Evolutionary conservation across 2,797 vertebrate species (phyloP).

Genomic region (Hydrocynus forskahlii): DNA sequence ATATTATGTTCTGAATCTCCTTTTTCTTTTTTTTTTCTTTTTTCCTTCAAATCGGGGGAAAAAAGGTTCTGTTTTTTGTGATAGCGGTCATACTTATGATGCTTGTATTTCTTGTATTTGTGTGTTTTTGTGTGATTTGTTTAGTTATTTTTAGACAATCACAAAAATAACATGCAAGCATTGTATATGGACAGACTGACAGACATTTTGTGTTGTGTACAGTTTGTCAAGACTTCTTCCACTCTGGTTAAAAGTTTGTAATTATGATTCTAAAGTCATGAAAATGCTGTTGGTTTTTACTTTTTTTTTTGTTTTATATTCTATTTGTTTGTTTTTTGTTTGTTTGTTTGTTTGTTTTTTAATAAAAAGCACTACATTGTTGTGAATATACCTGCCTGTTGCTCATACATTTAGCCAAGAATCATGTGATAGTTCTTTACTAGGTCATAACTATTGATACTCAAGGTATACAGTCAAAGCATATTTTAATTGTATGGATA

Average conservation of each 20-base stretch:
- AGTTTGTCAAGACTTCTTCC: conserved; percentile 85
- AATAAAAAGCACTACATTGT: conserved; percentile 88
- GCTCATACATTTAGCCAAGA: conserved; percentile 62
- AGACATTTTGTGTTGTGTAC: conserved; percentile 86
- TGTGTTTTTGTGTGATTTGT: conserved; percentile 84
- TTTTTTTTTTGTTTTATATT: conserved; percentile 84
- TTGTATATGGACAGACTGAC: conserved; percentile 86
- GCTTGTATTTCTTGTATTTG: conserved; percentile 85
- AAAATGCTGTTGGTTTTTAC: conserved; percentile 86
- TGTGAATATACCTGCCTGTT: conserved; percentile 73
- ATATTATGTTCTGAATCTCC: conserved; percentile 76
- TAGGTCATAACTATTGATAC: conserved; percentile 58
- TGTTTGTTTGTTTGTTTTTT: conserved; percentile 79
- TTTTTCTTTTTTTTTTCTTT: conserved; percentile 67
- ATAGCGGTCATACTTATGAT: conserved; percentile 83
- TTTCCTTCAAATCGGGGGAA: conserved; percentile 69
- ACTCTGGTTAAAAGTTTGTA: conserved; percentile 86
- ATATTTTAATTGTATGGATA: conserved; percentile 65
- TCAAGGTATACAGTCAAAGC: conserved; percentile 60
- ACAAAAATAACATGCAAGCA: conserved; percentile 87
- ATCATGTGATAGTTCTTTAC: conserved; percentile 60
- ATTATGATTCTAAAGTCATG: conserved; percentile 86
- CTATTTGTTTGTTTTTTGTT: conserved; percentile 70
- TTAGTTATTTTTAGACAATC: conserved; percentile 89
- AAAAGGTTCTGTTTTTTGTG: conserved; percentile 79